Evolutionary conservation across 2,113 vertebrate genomes (phyloP).

Genomic region (Helogale parvula): DNA sequence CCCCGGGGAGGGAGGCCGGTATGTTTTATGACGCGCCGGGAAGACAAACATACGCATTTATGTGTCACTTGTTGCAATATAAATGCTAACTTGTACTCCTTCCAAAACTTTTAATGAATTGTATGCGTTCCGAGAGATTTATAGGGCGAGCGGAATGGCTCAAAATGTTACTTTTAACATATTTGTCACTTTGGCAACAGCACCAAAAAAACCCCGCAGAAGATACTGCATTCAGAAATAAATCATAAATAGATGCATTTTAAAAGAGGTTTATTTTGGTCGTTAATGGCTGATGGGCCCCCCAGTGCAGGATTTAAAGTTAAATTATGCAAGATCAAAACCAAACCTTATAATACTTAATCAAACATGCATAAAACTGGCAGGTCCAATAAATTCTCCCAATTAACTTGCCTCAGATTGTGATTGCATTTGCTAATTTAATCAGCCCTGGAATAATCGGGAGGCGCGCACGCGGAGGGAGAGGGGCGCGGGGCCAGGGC

Average conservation of each 20-base stretch:
- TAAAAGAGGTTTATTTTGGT: slow-evolving; percentile 90
- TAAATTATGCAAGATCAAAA: slow-evolving; percentile 97
- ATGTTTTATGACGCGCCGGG: slow-evolving; percentile 59
- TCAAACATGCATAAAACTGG: slow-evolving; percentile 96
- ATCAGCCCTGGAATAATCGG: slow-evolving; percentile 89
- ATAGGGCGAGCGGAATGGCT: slow-evolving; percentile 67
- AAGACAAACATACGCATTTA: slow-evolving; percentile 82
- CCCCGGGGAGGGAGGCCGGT: neutral
- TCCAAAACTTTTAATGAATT: slow-evolving; percentile 90
- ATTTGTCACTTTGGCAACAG: slow-evolving; percentile 89
- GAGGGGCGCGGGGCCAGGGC: neutral
- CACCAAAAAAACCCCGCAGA: slow-evolving; percentile 80
- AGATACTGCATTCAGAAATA: slow-evolving; percentile 82
- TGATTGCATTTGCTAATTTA: slow-evolving; percentile 95
- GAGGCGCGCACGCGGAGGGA: slow-evolving; percentile 54
- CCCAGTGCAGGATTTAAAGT: slow-evolving; percentile 90
- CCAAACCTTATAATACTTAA: slow-evolving; percentile 95
- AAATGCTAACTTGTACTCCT: slow-evolving; percentile 86
- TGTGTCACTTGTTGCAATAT: slow-evolving; percentile 83
- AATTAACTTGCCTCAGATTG: slow-evolving; percentile 90
- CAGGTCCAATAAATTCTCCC: slow-evolving; percentile 92
- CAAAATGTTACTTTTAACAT: slow-evolving; percentile 86
- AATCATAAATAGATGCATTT: slow-evolving; percentile 88
- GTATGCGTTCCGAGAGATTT: slow-evolving; percentile 87
- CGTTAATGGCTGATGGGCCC: slow-evolving; percentile 87